phyloP scores from a whole-genome alignment of 1,140 invertebrate genomes.

The Eupristina koningsbergeri region DNA sequence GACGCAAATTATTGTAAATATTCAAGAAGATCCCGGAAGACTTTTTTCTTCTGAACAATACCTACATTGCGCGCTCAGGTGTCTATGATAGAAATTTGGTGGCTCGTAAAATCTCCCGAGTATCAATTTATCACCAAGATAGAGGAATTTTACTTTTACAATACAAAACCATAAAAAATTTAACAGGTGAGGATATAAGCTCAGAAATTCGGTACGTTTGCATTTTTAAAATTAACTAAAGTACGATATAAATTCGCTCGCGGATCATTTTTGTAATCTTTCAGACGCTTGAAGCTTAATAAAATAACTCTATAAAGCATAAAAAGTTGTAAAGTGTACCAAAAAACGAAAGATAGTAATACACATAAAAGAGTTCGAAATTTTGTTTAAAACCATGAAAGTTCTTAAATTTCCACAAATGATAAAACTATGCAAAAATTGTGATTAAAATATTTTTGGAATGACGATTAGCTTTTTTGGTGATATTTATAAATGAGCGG shows the following conservation, averaged over 20 bases:
- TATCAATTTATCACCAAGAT: background rate
- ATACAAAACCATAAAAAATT: background rate
- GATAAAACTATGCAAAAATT: background rate
- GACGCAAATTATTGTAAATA: background rate
- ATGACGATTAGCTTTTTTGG: no score
- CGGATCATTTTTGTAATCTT: background rate
- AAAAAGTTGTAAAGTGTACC: no score
- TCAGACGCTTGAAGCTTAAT: background rate
- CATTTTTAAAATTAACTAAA: constrained; percentile 13
- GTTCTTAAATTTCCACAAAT: no score
- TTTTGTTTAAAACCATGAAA: no score
- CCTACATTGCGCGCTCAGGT: no score
- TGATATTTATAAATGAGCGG: no score
- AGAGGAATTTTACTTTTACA: background rate
- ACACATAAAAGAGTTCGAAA: no score
- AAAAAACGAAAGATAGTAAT: no score
- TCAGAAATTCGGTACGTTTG: background rate
- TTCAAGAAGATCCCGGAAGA: background rate
- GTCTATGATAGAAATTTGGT: no score
- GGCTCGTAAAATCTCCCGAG: no score
- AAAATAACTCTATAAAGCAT: background rate
- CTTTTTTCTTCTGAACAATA: background rate
- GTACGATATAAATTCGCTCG: background rate
- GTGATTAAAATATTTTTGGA: no score
- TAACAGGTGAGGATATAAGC: constrained; percentile 7